Conservation (phyloP, 2,797 vertebrate species). For the Crocidura indochinensis region DNA sequence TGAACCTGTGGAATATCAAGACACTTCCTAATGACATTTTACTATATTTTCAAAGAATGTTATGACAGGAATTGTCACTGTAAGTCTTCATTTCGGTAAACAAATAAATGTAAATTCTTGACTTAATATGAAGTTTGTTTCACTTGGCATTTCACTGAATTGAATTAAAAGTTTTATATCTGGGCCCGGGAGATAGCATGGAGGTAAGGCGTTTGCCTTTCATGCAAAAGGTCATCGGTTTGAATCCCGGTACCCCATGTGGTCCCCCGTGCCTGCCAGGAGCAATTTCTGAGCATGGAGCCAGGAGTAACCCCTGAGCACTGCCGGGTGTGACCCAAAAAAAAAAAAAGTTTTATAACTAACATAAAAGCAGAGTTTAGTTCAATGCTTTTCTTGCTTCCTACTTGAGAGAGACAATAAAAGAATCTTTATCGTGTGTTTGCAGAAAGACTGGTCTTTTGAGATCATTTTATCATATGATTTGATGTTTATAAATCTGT, state of each 20-base stretch:
- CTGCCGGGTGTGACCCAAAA: too few relatives aligned
- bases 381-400: conserved; percentile 2
- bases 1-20: conserved; percentile 15
- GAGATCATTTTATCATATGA: conserved; percentile 60
- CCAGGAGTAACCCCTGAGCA: too few relatives aligned
- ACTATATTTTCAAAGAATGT: conserved; percentile 53
- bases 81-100: conserved; percentile 61
- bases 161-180: conserved; percentile 50
- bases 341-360: conserved; percentile 40
- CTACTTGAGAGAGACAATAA: conserved; percentile 36
- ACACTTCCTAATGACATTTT: conserved; percentile 16
- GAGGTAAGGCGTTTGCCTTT: too few relatives aligned
- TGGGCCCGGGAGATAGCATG: too few relatives aligned
- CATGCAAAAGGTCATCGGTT: too few relatives aligned
- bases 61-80: conserved; percentile 26
- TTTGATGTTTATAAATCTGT: conserved; percentile 55
- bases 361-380: conserved; percentile 49
- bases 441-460: conserved; percentile 30
- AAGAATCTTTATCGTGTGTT: conserved; percentile 50
- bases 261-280: too few relatives aligned
- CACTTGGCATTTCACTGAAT: conserved; percentile 52
- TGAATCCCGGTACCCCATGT: too few relatives aligned
- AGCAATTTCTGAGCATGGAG: too few relatives aligned
- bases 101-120: conserved; percentile 16
- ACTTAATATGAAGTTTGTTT: conserved; percentile 51